phyloP scores from a whole-genome alignment of 2,113 vertebrate species.

The Pterocles gutturalis region DNA sequence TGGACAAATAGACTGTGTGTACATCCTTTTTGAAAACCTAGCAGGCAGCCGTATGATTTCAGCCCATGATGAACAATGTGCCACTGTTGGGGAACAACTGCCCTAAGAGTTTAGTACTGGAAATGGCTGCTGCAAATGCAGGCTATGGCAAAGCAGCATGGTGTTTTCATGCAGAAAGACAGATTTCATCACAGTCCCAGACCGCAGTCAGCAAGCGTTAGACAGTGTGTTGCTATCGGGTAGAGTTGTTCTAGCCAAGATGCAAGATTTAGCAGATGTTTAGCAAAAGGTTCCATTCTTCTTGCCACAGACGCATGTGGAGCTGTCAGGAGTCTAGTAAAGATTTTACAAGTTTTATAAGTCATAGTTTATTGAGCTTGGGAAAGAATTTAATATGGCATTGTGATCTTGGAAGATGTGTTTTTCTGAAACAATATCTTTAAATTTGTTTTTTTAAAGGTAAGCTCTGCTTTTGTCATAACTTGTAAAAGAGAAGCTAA shows the following conservation, averaged over 20 bases:
- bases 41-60: not conserved
- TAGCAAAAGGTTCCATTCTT: conserved; percentile 79
- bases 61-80: not conserved
- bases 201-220: not conserved
- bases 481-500: not conserved
- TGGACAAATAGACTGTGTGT: not conserved
- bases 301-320: conserved; percentile 75
- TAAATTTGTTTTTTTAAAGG: conserved; percentile 37
- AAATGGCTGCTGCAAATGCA: not conserved
- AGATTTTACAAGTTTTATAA: conserved; percentile 80
- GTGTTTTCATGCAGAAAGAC: not conserved
- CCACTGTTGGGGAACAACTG: not conserved
- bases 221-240: conserved; percentile 39
- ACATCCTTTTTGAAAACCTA: not conserved
- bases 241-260: conserved; percentile 59
- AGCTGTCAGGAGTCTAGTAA: conserved; percentile 78
- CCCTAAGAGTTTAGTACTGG: not conserved
- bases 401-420: conserved; percentile 62
- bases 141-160: conserved; percentile 4
- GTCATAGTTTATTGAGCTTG: conserved; percentile 78
- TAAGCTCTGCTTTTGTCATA: not conserved
- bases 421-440: conserved; percentile 24
- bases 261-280: conserved; percentile 76
- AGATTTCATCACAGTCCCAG: not conserved
- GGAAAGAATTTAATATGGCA: conserved; percentile 78